Evolutionary conservation across 2,888 invertebrate genomes (phyloP).

Genomic region (Salticus scenicus): DNA sequence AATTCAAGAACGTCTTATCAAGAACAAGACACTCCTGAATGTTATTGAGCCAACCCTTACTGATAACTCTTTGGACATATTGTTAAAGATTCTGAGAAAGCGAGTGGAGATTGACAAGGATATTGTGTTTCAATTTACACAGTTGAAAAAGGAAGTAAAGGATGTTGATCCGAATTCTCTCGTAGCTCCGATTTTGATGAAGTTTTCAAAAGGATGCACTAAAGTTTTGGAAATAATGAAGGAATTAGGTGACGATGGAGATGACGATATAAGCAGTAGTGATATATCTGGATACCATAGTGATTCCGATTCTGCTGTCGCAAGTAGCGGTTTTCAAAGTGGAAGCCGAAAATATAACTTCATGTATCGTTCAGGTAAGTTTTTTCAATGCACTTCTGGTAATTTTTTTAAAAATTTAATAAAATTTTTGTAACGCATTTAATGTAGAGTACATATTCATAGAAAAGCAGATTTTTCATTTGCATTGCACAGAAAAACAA

Average conservation of each 20-base stretch:
- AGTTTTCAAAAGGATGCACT: slow-evolving; percentile 78
- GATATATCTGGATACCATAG: slow-evolving; percentile 87
- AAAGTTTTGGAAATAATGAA: slow-evolving; percentile 85
- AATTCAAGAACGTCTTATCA: slow-evolving; percentile 91
- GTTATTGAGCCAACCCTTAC: slow-evolving; percentile 83
- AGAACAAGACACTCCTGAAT: slow-evolving; percentile 90
- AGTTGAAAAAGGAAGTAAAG: slow-evolving; percentile 79
- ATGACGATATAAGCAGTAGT: slow-evolving; percentile 79
- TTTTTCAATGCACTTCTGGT: too few species aligned
- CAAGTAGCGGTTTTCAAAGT: slow-evolving; percentile 77
- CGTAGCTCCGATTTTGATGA: slow-evolving; percentile 79
- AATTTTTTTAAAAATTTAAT: too few species aligned
- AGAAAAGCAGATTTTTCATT: too few species aligned
- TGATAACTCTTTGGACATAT: slow-evolving; percentile 86
- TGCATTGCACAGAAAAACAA: too few species aligned
- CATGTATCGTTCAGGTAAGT: slow-evolving; percentile 77
- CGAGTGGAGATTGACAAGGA: slow-evolving; percentile 94
- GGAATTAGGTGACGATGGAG: slow-evolving; percentile 76
- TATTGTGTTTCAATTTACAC: slow-evolving; percentile 82
- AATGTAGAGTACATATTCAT: too few species aligned
- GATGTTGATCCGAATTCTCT: slow-evolving; percentile 80
- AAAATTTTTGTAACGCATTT: too few species aligned
- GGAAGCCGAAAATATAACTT: slow-evolving; percentile 77
- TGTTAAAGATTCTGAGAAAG: slow-evolving; percentile 82
- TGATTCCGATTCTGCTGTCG: slow-evolving; percentile 82